phyloP scores from a whole-genome alignment of 1,140 invertebrate genomes.

The Ylistrum balloti region DNA sequence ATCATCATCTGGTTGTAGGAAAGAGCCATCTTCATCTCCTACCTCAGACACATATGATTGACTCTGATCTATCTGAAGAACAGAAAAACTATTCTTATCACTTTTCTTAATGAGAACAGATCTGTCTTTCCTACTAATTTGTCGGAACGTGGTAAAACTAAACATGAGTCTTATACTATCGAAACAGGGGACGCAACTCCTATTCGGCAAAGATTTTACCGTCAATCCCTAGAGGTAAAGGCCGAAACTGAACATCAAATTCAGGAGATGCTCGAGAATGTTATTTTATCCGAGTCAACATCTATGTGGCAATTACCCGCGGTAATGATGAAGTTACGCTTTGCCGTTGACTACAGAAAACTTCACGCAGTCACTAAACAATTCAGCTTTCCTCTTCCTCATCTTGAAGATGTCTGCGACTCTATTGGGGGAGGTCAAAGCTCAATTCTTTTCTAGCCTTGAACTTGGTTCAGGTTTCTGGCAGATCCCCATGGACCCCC shows the following conservation, averaged over 20 bases:
- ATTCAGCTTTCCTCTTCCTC: slow-evolving; percentile 45
- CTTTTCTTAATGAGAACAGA: slow-evolving; percentile 48
- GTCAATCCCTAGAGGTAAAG: slow-evolving; percentile 52
- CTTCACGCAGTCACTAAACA: too few relatives aligned
- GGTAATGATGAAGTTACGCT: slow-evolving; percentile 81
- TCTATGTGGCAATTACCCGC: slow-evolving; percentile 82
- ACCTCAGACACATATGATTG: not conserved
- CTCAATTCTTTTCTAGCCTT: slow-evolving; percentile 54
- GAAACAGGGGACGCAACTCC: slow-evolving; percentile 48
- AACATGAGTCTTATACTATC: slow-evolving; percentile 47
- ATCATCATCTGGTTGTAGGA: not conserved
- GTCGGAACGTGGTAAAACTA: slow-evolving; percentile 52
- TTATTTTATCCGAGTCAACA: slow-evolving; percentile 52
- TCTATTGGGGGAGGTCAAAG: slow-evolving; percentile 46
- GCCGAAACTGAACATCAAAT: too few relatives aligned
- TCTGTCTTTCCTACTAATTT: slow-evolving; percentile 56
- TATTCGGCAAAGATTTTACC: slow-evolving; percentile 37
- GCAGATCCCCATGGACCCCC: too few relatives aligned
- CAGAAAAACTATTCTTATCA: slow-evolving; percentile 49
- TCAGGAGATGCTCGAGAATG: slow-evolving; percentile 57
- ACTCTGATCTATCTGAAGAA: slow-evolving; percentile 46
- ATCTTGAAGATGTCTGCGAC: slow-evolving; percentile 62
- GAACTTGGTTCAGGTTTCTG: slow-evolving; percentile 59
- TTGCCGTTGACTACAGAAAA: too few relatives aligned
- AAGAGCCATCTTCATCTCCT: not conserved